Base-by-base conservation (phyloP, 1,140 invertebrate species). In the Episyrphus balteatus region DNA sequence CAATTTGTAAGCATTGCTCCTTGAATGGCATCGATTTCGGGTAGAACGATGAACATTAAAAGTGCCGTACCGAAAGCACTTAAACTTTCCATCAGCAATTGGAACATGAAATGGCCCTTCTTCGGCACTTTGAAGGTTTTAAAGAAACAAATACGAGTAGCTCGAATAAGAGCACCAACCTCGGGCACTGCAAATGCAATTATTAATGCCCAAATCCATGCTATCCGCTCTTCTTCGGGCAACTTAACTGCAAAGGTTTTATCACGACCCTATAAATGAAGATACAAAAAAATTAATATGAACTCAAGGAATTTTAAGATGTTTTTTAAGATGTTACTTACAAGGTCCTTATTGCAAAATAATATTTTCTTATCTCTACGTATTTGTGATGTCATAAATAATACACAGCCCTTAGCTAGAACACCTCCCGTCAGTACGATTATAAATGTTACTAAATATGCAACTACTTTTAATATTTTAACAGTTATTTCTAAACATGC, bases 1-100 rank as follows among this genome's bases (percentile, higher is more conserved):
- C 88, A 94, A 69, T 93, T 95, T 8, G 93, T 92, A 21, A 96
- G 71, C 86, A 96, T 92, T 10, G 90, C 83, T 3, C 88, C 91
- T 70, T 92, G 88, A 32, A 95, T 82, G 18, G 92, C 88, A 68
- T 97, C 90, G 31, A 96, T 65, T 57, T 91, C 83, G 1, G 94
- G 93, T 6, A 97, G 73, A 32, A 97, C 81, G 26, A 83, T 77
- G 59, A 92, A 92, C 49, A 93, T 81, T 50, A 97, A 70, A 17
- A 95, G 61, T 3, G 82, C 84, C 31, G 94, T 64, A 1, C 94
- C 94, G 41, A 91, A 70, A 0, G 86, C 83, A 61, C 95, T 91
- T 11, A 89, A 72, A 1, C 86, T 84, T 72, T 97, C 92, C 61
- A 91, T 83, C 12, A 90, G 53, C 51, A 83, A 83, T 18, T 89